Evolutionary conservation across 2,888 invertebrate species (phyloP), one percentile per base, ranked within the genome.

Genomic region (Acrobasis consociella): DNA sequence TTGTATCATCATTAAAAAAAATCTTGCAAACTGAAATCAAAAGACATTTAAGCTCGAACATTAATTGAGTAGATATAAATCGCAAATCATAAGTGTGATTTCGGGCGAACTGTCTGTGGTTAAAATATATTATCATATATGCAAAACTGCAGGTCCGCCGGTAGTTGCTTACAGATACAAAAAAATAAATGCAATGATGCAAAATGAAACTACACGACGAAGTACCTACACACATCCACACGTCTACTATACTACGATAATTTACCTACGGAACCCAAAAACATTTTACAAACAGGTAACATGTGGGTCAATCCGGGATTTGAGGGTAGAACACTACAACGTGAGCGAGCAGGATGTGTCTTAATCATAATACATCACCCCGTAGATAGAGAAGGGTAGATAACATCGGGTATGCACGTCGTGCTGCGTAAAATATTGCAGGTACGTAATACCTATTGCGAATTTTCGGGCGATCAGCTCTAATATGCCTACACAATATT

Each of bases 301-400:
- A 53, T 53, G 22, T 46, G 31, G 37, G 58, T 49, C 58, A 15
- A 58, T 58, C 37, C 49, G 37, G 58, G 58, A 59, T 59, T 59
- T 49, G 16, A 49, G 13, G 15, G 31, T 37, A 37, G 49, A 46
- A 11, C 22, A 59, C 46, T 13, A 11, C n/a, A 42, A 9, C 31
- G 58, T 31, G 37, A 49, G 58, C 42, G n/a, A 22, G 42, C 58
- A 59, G 58, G 58, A 37, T 59, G 49, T 11, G 49, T 37, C 58
- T 59, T 59, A 59, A 59, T 59, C 58, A 59, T 59, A 49, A 59
- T 59, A 59, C 15, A 59, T 59, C 58, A 59, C 15, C 58, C 46
- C 22, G 46, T 42, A 42, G 46, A 58, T 46, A 58, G 46, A 46
- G 49, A n/a, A 46, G 11, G 46, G 42, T 13, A n/a, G 49, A 49